These are phyloP conservation scores for Cnemophilus loriae DNA, from an alignment of 2,113 vertebrate genomes.

Conservation along the genomic window DNA sequence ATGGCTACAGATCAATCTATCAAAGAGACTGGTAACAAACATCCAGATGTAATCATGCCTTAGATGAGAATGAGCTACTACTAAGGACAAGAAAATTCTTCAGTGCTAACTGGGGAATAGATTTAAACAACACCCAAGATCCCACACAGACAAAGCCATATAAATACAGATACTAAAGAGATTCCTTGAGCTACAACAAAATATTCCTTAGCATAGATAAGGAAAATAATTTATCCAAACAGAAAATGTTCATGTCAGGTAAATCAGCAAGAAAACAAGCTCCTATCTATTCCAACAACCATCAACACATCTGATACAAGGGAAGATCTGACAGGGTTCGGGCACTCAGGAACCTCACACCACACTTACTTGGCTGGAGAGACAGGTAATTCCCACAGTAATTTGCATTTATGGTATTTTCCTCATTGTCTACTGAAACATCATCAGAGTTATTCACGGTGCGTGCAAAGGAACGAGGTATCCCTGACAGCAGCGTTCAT, in stretches of 20 bases:
- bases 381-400: neutral
- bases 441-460: neutral
- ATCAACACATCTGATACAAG: neutral
- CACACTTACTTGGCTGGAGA: neutral
- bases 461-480: neutral
- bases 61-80: neutral
- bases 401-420: neutral
- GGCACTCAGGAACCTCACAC: neutral
- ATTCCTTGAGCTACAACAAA: neutral
- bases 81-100: neutral
- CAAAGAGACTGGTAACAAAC: neutral
- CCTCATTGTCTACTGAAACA: neutral
- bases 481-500: neutral
- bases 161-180: neutral
- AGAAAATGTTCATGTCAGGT: neutral
- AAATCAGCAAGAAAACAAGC: neutral
- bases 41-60: neutral
- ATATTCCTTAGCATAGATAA: neutral
- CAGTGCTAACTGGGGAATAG: neutral
- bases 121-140: neutral
- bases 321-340: neutral
- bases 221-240: neutral
- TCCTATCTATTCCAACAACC: neutral
- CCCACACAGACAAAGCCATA: neutral
- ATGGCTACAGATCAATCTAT: neutral